Conservation (phyloP, 2,888 invertebrate species). For the Eilema griseolum region DNA sequence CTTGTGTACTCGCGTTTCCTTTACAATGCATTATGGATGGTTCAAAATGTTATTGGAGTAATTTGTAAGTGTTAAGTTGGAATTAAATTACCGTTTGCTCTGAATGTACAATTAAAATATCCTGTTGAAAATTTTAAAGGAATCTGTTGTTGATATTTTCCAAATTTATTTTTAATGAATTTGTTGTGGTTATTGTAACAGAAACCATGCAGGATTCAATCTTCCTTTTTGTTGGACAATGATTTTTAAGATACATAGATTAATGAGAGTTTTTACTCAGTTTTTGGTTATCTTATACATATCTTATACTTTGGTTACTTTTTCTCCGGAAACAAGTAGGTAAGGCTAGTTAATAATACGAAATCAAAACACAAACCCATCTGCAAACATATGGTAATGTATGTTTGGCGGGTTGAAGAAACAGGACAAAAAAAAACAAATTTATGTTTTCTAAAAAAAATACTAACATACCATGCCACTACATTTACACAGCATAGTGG, state of each 20-base stretch:
- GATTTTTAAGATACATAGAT: too few species aligned
- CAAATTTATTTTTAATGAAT: too few species aligned
- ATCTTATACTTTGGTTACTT: too few species aligned
- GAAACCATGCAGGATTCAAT: too few species aligned
- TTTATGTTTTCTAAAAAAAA: slow-evolving; percentile 56
- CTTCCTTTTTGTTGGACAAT: too few species aligned
- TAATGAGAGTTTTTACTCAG: too few species aligned
- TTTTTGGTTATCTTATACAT: too few species aligned
- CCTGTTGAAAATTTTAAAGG: background rate
- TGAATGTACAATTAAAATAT: background rate
- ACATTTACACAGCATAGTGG: slow-evolving; percentile 65
- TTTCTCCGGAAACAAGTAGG: background rate
- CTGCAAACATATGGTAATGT: background rate
- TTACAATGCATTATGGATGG: slow-evolving; percentile 18
- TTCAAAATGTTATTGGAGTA: slow-evolving; percentile 11
- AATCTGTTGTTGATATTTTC: background rate
- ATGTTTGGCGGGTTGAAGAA: slow-evolving; percentile 37
- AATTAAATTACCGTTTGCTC: slow-evolving; percentile 7
- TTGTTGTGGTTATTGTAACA: too few species aligned
- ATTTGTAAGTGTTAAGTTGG: slow-evolving; percentile 15
- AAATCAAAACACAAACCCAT: background rate
- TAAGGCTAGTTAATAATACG: background rate
- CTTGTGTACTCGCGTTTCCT: slow-evolving; percentile 34
- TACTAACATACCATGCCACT: slow-evolving; percentile 62
- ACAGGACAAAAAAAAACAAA: slow-evolving; percentile 40